Base-by-base conservation (phyloP, 2,888 invertebrate species). In the Coelopa pilipes region DNA sequence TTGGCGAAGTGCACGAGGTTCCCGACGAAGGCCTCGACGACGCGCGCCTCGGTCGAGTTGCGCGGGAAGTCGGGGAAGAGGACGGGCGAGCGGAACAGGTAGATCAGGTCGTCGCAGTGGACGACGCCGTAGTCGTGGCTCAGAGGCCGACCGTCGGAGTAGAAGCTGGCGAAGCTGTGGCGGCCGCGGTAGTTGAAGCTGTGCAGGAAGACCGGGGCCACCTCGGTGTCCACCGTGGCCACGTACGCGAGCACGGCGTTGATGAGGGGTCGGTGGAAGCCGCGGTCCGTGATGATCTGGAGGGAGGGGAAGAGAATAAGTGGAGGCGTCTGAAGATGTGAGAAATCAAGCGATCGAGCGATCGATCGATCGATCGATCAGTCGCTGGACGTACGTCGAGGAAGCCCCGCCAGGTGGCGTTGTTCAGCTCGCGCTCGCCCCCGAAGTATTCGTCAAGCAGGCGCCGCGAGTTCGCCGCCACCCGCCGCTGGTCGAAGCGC, bases 31-130 rank as follows among this genome's bases (percentile, higher is more conserved):
- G 82, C 79, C 47, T 84, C 80, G 1, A 88, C 85, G 53, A 89
- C 84, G 60, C 79, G 74, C 0, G 87, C 82, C 73, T 89, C 88
- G 0, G 76, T 79, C 0, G 86, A 85, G 57, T 81, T 77, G 9
- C 77, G 77, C 5, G 79, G 79, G 57, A 89, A 85, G 65, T 86
- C 85, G 0, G 82, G 78, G 79, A 89, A 89, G 1, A 89, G 65
- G 46, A 82, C 74, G 0, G 89, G 88, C 50, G 88, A 85, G 55
- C 86, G 87, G 76, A 90, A 89, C 5, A 90, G 81, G 77, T 90
- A 90, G 60, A 90, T 83, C 19, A 90, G 79, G 79, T 90, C 90
- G 80, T 90, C 90, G 76, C 89, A 89, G 79, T 90, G 90, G 0
- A 88, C 87, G 0, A 88, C 87, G 12, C 87, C 87, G 75, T 85